These are phyloP conservation scores for Nansenia antarctica DNA, from an alignment of 2,113 vertebrate species.

Conservation along the genomic window DNA sequence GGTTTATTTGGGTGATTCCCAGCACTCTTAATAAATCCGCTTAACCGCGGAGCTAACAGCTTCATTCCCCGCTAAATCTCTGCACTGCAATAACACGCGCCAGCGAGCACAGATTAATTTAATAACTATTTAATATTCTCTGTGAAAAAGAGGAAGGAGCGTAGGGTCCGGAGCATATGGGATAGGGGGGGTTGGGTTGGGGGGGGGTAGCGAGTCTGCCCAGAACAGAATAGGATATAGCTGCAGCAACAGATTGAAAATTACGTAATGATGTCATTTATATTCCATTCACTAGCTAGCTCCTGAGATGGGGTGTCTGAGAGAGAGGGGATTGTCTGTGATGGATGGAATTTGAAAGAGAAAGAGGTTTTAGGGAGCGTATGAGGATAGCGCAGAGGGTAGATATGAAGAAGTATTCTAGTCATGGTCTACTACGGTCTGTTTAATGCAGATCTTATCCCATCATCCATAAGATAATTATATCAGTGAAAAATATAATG, in stretches of 20 bases:
- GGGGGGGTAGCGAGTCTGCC: slow-evolving; percentile 50
- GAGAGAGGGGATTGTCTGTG: slow-evolving; percentile 16
- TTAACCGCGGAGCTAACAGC: slow-evolving; percentile 76
- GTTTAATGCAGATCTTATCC: too few relatives aligned
- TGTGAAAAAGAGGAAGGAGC: slow-evolving; percentile 62
- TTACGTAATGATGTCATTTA: slow-evolving; percentile 78
- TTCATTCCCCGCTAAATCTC: slow-evolving; percentile 79
- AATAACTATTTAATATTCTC: slow-evolving; percentile 84
- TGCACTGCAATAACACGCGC: slow-evolving; percentile 81
- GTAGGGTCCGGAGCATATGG: slow-evolving; percentile 65
- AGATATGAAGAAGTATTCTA: too few relatives aligned
- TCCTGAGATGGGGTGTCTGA: slow-evolving; percentile 53
- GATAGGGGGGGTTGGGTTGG: slow-evolving; percentile 45
- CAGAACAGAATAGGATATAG: slow-evolving; percentile 73
- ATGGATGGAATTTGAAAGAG: slow-evolving; percentile 10
- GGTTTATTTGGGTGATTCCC: slow-evolving; percentile 77
- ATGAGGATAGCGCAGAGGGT: too few relatives aligned
- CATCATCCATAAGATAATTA: too few relatives aligned
- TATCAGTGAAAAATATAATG: too few relatives aligned
- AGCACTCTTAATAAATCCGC: slow-evolving; percentile 80
- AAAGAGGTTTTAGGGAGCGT: slow-evolving; percentile 63
- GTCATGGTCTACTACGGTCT: too few relatives aligned
- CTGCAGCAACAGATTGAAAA: slow-evolving; percentile 76
- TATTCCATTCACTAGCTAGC: slow-evolving; percentile 67
- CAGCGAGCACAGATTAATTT: slow-evolving; percentile 81